A percentile compares a stretch with the other conserved stretches of the same genome.
Conservation (phyloP, 1,140 invertebrate genomes). For the Sitobion miscanthi region DNA sequence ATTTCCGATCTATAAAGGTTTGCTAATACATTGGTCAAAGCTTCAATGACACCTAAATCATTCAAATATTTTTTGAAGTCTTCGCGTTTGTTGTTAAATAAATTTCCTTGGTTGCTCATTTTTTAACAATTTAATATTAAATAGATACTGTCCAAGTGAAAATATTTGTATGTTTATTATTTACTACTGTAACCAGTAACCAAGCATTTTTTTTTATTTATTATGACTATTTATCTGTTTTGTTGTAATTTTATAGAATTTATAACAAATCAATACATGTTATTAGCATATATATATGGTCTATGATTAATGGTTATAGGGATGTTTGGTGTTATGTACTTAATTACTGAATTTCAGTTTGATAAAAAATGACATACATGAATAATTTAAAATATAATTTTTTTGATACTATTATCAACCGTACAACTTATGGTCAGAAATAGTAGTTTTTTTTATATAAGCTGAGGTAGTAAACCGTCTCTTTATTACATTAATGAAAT, state of each 20-base stretch:
- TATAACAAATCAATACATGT: not conserved
- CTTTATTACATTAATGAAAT: too few relatives aligned
- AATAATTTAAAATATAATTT: too few relatives aligned
- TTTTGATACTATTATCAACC: too few relatives aligned
- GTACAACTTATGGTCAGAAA: too few relatives aligned
- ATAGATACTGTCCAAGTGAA: not conserved
- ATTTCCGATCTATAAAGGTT: constrained; percentile 23
- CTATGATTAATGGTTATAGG: too few relatives aligned
- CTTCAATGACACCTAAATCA: constrained; percentile 38
- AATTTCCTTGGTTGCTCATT: not conserved
- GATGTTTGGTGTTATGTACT: too few relatives aligned
- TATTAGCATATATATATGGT: not conserved
- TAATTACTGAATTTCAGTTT: too few relatives aligned
- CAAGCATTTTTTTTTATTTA: not conserved
- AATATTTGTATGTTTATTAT: not conserved
- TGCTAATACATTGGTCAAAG: constrained; percentile 41
- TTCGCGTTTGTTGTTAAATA: not conserved
- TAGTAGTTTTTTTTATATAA: too few relatives aligned
- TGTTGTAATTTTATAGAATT: not conserved
- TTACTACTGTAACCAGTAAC: not conserved
- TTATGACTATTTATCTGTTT: not conserved
- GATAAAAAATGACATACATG: too few relatives aligned
- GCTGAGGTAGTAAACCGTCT: too few relatives aligned
- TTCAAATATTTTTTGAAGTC: constrained; percentile 38
- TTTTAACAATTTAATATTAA: not conserved